Base-by-base conservation (phyloP, 2,113 vertebrate species). In the Anarrhichthys ocellatus region DNA sequence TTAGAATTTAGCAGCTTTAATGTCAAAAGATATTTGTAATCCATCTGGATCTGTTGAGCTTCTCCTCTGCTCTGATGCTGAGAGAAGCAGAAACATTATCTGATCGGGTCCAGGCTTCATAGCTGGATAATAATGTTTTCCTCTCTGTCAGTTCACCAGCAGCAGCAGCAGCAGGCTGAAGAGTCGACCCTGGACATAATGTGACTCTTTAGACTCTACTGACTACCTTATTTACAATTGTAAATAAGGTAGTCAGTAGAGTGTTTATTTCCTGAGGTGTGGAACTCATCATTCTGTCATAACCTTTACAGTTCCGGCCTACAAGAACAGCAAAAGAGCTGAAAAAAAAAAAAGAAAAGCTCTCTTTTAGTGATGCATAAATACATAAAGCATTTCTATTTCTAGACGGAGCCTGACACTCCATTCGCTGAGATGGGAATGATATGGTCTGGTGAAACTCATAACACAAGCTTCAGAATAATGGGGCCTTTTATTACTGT, bases 141-240 rank as follows among this genome's bases (percentile, higher is more conserved):
- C 42, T 63, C 52, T 9, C 40, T 36, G n/a, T 66, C 32, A n/a
- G 7, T 63, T 54, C 44, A 10, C 54, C 34, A 15, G 63, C 63
- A 73, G 68, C 68, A 15, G 63, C 68, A 73, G 59, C 71, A 62
- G 69, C 48, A 58, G 22, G 69, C 67, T 44, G 64, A 0, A n/a
- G 40, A 80, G 65, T 75, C 80, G 77, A 34, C 17, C 4, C 42
- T 36, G 40, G 42, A 76, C 48, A 73, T 81, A 66, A 85, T 87
- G 62, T 76, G 69, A 66, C 66, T 82, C 27, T 80, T 38, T 68
- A 62, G 54, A 18, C 46, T 11, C 40, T 48, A 18, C 15, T 15
- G 42, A 44, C 42, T 42, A 13, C 46, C 17, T 48, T 5, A 54
- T 73, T 85, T 29, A 61, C 78, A 73, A 48, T 34, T 34, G 32